These are phyloP conservation scores for Taenaris catops DNA, from an alignment of 2,888 invertebrate genomes.

Conservation along the genomic window DNA sequence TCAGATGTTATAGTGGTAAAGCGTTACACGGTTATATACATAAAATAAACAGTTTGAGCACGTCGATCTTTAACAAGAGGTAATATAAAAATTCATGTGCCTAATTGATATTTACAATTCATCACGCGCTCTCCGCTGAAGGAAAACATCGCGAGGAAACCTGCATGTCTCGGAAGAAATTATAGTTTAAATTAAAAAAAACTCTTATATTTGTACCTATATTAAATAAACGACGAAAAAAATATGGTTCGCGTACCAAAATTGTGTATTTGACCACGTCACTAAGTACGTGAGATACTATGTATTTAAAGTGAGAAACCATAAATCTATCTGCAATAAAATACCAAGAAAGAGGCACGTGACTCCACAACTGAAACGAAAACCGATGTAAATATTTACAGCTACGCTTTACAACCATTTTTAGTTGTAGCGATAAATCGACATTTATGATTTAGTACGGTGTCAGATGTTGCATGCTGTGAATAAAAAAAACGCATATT, in stretches of 20 bases:
- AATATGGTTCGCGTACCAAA: conserved; percentile 52
- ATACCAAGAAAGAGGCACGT: conserved; percentile 46
- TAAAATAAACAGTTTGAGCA: no score
- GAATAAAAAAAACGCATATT: conserved; percentile 4
- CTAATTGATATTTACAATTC: no score
- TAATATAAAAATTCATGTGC: no score
- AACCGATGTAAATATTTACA: conserved; percentile 56
- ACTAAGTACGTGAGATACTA: conserved; percentile 36
- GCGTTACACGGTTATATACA: no score
- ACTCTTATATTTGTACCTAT: no score
- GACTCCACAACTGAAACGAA: conserved; percentile 41
- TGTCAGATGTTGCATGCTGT: conserved; percentile 14
- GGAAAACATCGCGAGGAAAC: no score
- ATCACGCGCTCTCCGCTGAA: no score
- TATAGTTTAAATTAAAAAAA: no score
- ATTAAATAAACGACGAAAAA: no score
- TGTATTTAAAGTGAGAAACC: conserved; percentile 46
- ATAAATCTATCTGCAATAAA: conserved; percentile 63
- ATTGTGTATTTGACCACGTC: conserved; percentile 29
- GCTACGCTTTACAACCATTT: conserved; percentile 45
- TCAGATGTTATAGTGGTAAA: no score
- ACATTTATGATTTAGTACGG: conserved; percentile 32
- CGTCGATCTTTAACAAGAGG: no score
- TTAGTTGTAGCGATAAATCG: conserved; percentile 33
- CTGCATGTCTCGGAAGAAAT: no score